Conservation (phyloP, 2,888 invertebrate genomes). For the Steinernema hermaphroditum region DNA sequence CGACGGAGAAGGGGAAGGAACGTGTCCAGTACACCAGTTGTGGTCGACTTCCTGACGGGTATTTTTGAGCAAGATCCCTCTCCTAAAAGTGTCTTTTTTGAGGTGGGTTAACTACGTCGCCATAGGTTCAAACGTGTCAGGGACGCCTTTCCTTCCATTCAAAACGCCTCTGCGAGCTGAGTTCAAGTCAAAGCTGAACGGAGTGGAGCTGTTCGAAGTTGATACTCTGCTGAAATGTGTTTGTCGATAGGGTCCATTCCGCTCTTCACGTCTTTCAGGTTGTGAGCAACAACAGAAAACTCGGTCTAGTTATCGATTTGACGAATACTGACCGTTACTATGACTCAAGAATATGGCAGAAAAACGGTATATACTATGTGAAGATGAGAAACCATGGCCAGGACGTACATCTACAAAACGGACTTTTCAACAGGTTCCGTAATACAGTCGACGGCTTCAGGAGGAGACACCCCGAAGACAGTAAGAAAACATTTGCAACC, state of each 20-base stretch:
- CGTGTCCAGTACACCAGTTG: background rate
- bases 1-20: background rate
- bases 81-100: conserved; percentile 40
- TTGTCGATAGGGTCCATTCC: no score
- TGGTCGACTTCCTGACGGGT: background rate
- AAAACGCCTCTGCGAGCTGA: conserved; percentile 74
- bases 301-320: conserved; percentile 69
- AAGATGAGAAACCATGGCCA: conserved; percentile 59
- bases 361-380: conserved; percentile 65
- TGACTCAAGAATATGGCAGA: conserved; percentile 57
- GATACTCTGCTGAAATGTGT: conserved; percentile 53
- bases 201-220: conserved; percentile 48
- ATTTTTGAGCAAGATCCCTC: background rate
- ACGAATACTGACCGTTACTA: conserved; percentile 68
- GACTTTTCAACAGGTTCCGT: conserved; percentile 53
- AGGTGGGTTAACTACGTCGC: conserved; percentile 68
- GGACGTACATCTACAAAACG: conserved; percentile 54
- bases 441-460: conserved; percentile 56
- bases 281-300: conserved; percentile 47
- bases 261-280: conserved; percentile 49
- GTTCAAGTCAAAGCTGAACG: conserved; percentile 33
- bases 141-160: conserved; percentile 78
- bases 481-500: conserved; percentile 34
- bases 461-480: conserved; percentile 49
- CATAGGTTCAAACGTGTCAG: conserved; percentile 74